Base-by-base conservation (phyloP, 2,888 invertebrate genomes). In the Tenthredo notha region DNA sequence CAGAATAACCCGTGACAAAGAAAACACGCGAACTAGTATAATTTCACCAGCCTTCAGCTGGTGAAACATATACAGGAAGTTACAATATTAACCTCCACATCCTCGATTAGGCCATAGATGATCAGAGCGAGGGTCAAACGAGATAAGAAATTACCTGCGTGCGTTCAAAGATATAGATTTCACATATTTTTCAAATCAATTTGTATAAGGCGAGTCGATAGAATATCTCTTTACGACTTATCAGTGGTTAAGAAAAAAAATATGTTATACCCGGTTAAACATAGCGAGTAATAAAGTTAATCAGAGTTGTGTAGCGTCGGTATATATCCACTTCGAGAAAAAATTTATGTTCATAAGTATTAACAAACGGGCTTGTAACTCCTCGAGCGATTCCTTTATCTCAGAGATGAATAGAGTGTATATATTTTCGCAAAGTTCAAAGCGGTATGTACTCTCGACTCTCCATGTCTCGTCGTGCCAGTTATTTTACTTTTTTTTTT, bases 391-490 rank as follows among this genome's bases (percentile, higher is more conserved):
- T 77, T 77, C 18, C 54, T 54, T 29, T 54, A 77, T 77, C 77
- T 50, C 47, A n/a, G 50, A n/a, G 50, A 75, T 50, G 10, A 29
- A 75, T 10, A 15, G 21, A 25, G 29, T 25, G 25, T 75, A 72
- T 75, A 50, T 77, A 77, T 77, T 72, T 72, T 37, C 54, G 33
- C 50, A 15, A 29, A 77, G 47, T 77, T 50, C 75, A 77, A 77
- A 77, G 75, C 75, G 43, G 74, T 21, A 43, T 74, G 3, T 74
- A 43, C 74, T 29, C 43, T 43, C 72, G 12, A 37, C 72, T 15
- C 50, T 18, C 43, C 75, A 43, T 21, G 6, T 21, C 47, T 75
- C 29, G 12, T 15, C n/a, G 70, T n/a, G 18, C 15, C 37, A 15
- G 18, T 12, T 18, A 25, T 54, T 25, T 18, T 29, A 18, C 33